Percentiles rank a stretch among this genome's conserved stretches.
phyloP scores from a whole-genome alignment of 2,888 invertebrate genomes.

The Caenorhabditis sp. region DNA sequence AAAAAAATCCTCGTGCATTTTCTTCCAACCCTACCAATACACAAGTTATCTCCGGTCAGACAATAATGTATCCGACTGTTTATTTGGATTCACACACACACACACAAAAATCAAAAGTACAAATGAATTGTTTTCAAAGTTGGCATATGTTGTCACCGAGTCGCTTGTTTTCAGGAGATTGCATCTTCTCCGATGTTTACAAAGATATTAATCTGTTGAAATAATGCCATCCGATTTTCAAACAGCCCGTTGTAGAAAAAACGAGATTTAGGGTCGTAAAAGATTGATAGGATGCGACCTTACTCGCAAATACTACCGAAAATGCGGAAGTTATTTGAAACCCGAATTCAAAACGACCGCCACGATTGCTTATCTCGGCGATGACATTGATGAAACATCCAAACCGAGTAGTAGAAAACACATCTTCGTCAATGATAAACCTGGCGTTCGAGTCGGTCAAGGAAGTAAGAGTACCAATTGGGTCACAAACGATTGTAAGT shows the following conservation, averaged over 20 bases:
- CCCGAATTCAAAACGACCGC: constrained; percentile 28
- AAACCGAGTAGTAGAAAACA: constrained; percentile 12
- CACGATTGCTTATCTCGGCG: constrained; percentile 33
- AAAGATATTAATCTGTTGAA: too few relatives aligned
- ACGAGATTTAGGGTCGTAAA: constrained; percentile 12
- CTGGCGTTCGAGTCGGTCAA: not conserved
- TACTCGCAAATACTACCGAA: constrained; percentile 22
- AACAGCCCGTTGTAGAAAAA: not conserved
- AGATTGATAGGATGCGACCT: constrained; percentile 31
- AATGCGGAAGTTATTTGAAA: constrained; percentile 44
- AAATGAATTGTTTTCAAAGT: too few relatives aligned
- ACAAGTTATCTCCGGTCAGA: too few relatives aligned
- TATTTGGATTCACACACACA: too few relatives aligned
- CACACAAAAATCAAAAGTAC: too few relatives aligned
- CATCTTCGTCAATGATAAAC: not conserved
- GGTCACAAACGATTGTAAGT: too few relatives aligned
- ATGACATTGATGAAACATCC: constrained; percentile 42
- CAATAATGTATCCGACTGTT: too few relatives aligned
- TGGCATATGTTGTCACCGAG: too few relatives aligned
- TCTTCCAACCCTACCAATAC: not conserved
- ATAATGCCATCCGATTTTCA: too few relatives aligned
- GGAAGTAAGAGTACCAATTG: too few relatives aligned
- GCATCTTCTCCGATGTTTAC: too few relatives aligned
- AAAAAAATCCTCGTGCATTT: not conserved
- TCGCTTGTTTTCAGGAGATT: too few relatives aligned